Conservation (phyloP, 1,140 invertebrate genomes). For the Tetramorium simillimum region DNA sequence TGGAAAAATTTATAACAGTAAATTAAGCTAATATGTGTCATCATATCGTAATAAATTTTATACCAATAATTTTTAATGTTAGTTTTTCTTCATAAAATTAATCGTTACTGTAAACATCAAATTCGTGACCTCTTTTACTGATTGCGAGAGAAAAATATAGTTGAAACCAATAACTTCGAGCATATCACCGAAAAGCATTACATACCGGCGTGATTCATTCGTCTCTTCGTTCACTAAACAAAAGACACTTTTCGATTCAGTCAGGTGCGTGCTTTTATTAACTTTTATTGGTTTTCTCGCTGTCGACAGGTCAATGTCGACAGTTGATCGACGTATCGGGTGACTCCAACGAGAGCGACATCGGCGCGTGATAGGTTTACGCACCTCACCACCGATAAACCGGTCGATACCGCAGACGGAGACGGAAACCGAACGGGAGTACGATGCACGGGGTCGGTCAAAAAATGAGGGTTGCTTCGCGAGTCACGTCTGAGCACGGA, state of each 20-base stretch:
- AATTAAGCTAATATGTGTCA: not conserved
- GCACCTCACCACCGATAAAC: conserved; percentile 45
- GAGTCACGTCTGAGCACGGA: conserved; percentile 82
- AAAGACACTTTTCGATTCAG: not conserved
- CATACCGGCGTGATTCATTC: conserved; percentile 24
- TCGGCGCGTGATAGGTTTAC: conserved; percentile 38
- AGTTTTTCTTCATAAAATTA: no score
- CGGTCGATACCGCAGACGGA: conserved; percentile 9
- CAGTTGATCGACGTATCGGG: conserved; percentile 43
- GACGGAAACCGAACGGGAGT: conserved; percentile 11
- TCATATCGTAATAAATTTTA: not conserved
- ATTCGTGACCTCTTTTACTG: no score
- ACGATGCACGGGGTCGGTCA: conserved; percentile 52
- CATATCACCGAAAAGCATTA: not conserved
- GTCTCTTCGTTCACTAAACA: not conserved
- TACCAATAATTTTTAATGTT: not conserved
- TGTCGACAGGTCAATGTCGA: conserved; percentile 10
- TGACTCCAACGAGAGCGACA: not conserved
- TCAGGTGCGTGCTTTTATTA: conserved; percentile 24
- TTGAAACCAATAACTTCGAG: not conserved
- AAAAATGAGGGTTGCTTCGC: conserved; percentile 74
- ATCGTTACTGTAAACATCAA: no score
- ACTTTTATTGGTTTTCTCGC: conserved; percentile 12
- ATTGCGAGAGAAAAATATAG: no score
- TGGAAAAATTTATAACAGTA: not conserved